A percentile compares a stretch with the other conserved stretches of the same genome.
These are phyloP conservation scores for Talpa occidentalis DNA, from an alignment of 2,113 vertebrate genomes.

Conservation along the genomic window DNA sequence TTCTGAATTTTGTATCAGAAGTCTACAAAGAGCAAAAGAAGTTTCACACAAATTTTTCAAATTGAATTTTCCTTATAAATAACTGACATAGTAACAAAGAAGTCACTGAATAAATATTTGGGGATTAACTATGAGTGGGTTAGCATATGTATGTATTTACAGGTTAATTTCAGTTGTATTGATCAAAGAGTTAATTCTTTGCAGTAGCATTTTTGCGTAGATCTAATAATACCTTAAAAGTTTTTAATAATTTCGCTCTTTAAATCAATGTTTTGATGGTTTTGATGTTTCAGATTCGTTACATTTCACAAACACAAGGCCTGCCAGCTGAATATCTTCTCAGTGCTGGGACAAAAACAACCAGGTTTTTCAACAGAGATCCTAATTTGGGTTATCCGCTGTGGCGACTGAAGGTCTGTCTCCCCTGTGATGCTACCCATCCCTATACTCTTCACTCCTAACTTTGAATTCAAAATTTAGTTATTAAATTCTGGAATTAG, in stretches of 20 bases:
- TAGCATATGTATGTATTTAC: constrained; percentile 24
- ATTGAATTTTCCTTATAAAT: constrained; percentile 25
- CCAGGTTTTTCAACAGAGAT: constrained; percentile 98
- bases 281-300: constrained; percentile 92
- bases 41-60: constrained; percentile 8
- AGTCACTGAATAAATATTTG: constrained; percentile 56
- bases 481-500: constrained; percentile 18
- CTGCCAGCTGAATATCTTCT: constrained; percentile 98
- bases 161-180: constrained; percentile 41
- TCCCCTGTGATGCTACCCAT: background rate
- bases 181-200: constrained; percentile 41
- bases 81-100: background rate
- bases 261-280: constrained; percentile 1
- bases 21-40: constrained; percentile 2
- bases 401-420: constrained; percentile 97
- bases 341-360: constrained; percentile 98
- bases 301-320: constrained; percentile 99
- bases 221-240: constrained; percentile 54
- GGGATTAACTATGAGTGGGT: background rate
- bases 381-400: constrained; percentile 96
- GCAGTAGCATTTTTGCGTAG: background rate
- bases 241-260: constrained; percentile 43
- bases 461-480: constrained; percentile 24
- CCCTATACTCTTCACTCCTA: background rate
- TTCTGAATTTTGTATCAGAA: constrained; percentile 48